Evolutionary conservation across 2,888 invertebrate genomes (phyloP), one percentile per base, ranked within the genome.

Genomic region (Tiphia femorata): DNA sequence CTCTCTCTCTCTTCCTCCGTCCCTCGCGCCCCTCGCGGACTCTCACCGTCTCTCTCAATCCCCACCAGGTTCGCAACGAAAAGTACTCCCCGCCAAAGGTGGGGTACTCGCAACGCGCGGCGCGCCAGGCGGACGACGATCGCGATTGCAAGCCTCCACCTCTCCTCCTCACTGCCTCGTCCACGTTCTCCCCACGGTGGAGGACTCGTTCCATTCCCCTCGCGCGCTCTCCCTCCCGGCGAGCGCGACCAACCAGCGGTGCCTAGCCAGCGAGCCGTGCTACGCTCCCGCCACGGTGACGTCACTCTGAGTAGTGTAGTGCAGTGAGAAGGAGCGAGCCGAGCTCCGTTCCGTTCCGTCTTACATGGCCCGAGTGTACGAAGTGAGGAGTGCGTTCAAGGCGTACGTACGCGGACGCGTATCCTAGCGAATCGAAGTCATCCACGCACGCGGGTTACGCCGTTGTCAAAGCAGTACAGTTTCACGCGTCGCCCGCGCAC

Each of bases 291-390:
- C 84, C 83, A 84, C 78, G 80, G 83, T 84, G 84, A 84, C 84
- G 84, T 84, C 84, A 84, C 82, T 83, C 77, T 63, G 80, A 75
- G 83, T 82, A 80, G 82, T 81, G 84, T 84, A 84, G 84, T 84
- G 84, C 83, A 83, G 83, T 83, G 83, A 83, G 81, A 76, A 80
- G 82, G 81, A 83, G 81, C 79, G 73, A 72, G 76, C 71, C 67
- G 67, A 69, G 76, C 80, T 80, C 79, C 78, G 69, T 76, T 79
- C 79, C 77, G 68, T 76, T n/a, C 76, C 78, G 74, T 74, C 73
- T 72, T 78, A 75, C 75, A 76, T 78, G 72, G 67, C 66, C 67
- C 63, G 64, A 72, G 69, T 75, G 67, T 73, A 75, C 67, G 60
- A 67, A 60, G 43, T 58, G 53, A 55, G n/a, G n/a, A n/a, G 68